phyloP scores from a whole-genome alignment of 2,797 vertebrate genomes.

The Helarctos malayanus region DNA sequence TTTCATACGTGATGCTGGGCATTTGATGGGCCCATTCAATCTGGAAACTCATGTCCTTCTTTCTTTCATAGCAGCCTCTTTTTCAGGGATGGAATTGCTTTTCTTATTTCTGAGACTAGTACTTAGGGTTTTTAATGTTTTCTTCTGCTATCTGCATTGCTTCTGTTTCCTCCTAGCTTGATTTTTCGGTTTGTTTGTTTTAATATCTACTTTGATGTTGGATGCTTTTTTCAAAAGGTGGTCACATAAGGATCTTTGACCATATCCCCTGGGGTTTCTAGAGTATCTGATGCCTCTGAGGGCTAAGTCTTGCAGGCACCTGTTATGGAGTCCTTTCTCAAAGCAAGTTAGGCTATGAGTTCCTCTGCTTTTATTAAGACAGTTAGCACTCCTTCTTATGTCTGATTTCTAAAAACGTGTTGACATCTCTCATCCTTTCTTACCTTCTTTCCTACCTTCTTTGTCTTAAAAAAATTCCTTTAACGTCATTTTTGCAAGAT shows the following conservation, averaged over 20 bases:
- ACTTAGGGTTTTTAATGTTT: neutral
- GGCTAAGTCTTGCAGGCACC: neutral
- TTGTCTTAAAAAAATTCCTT: neutral
- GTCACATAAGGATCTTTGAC: neutral
- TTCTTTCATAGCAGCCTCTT: neutral
- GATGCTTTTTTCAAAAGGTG: neutral
- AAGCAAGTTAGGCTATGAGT: neutral
- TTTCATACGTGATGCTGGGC: neutral
- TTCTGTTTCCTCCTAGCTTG: slow-evolving; percentile 24
- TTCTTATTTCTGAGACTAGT: slow-evolving; percentile 21
- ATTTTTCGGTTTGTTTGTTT: slow-evolving; percentile 47
- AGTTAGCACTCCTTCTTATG: neutral
- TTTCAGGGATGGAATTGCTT: neutral
- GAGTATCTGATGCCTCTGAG: neutral
- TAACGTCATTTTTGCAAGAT: neutral
- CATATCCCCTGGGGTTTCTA: neutral
- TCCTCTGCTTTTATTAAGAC: neutral
- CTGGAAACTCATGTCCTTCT: slow-evolving; percentile 22
- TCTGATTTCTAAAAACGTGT: neutral
- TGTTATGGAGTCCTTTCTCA: neutral
- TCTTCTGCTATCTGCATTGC: neutral
- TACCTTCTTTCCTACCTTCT: neutral
- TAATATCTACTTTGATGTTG: neutral
- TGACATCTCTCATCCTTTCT: neutral
- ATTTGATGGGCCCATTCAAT: neutral